Evolutionary conservation across 2,113 vertebrate species (phyloP).

Genomic region (Triplophysa tibetana): DNA sequence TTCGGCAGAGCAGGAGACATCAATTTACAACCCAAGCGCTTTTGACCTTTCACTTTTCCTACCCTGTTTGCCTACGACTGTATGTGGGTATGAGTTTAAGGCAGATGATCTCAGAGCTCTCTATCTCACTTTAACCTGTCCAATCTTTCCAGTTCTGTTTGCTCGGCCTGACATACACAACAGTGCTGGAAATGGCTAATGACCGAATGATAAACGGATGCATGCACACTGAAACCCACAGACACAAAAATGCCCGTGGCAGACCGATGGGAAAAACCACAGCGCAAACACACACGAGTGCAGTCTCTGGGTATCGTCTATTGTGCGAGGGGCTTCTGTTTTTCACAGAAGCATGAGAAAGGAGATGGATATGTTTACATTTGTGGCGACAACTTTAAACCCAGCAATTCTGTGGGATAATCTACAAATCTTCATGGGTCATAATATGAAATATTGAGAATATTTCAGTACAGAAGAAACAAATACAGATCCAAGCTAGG

Average conservation of each 20-base stretch:
- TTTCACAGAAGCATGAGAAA: conserved; percentile 34
- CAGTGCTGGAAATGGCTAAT: conserved; percentile 38
- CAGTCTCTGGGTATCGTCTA: conserved; percentile 48
- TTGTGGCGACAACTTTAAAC: conserved; percentile 12
- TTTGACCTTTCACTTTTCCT: conserved; percentile 25
- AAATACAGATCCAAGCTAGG: not conserved
- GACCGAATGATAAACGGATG: conserved; percentile 20
- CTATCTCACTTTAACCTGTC: conserved; percentile 38
- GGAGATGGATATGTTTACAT: conserved; percentile 39
- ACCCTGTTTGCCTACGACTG: conserved; percentile 8
- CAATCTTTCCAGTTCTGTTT: conserved; percentile 55
- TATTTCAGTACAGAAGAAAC: not conserved
- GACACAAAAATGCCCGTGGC: conserved; percentile 31
- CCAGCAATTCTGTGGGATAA: conserved; percentile 15
- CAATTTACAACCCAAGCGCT: conserved; percentile 46
- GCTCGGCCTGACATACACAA: conserved; percentile 59
- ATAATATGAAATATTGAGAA: not conserved
- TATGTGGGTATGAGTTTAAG: not conserved
- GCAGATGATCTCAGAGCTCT: conserved; percentile 11
- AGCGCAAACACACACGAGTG: conserved; percentile 32
- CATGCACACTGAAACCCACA: conserved; percentile 1
- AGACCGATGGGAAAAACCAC: conserved; percentile 36
- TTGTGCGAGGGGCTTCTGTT: conserved; percentile 43
- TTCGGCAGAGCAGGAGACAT: conserved; percentile 26
- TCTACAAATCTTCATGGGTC: not conserved